Evolutionary conservation across 92 coral and sea anemone genomes (phyloP).

Genomic region (Umimayanthus chanpuru): DNA sequence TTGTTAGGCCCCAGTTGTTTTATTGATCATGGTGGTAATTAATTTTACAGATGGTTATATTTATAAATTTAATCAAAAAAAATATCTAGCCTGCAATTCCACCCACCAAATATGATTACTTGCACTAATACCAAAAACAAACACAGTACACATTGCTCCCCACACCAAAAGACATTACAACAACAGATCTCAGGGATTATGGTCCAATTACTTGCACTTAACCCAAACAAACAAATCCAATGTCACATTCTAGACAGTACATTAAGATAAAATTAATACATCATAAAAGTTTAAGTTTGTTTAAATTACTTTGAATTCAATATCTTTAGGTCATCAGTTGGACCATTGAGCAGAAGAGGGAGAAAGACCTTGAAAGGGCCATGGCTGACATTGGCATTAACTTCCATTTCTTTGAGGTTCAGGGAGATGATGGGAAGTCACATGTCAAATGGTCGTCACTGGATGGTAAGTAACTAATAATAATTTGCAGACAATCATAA

Average conservation of each 20-base stretch:
- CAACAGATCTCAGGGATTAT: too few relatives aligned
- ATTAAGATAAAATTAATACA: not conserved
- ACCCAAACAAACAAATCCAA: too few relatives aligned
- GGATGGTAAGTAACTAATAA: slow-evolving; percentile 3
- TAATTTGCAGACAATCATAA: not conserved
- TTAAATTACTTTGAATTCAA: not conserved
- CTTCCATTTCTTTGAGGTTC: slow-evolving; percentile 26
- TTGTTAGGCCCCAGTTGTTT: too few relatives aligned
- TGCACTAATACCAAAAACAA: too few relatives aligned
- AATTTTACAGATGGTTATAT: too few relatives aligned
- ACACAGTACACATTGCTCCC: too few relatives aligned
- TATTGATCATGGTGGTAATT: too few relatives aligned
- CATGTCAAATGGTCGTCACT: slow-evolving; percentile 22
- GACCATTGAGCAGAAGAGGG: slow-evolving; percentile 34
- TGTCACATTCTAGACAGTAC: not conserved
- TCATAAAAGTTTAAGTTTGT: not conserved
- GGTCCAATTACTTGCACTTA: too few relatives aligned
- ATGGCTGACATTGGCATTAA: slow-evolving; percentile 38
- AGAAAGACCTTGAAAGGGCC: slow-evolving; percentile 27
- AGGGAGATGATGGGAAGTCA: slow-evolving; percentile 36
- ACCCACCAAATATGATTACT: too few relatives aligned
- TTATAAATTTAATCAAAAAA: too few relatives aligned
- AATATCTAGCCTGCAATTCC: too few relatives aligned
- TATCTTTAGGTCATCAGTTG: not conserved
- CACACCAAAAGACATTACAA: too few relatives aligned